Evolutionary conservation across 2,113 vertebrate species (phyloP).

Genomic region (Tragelaphus buxtoni): DNA sequence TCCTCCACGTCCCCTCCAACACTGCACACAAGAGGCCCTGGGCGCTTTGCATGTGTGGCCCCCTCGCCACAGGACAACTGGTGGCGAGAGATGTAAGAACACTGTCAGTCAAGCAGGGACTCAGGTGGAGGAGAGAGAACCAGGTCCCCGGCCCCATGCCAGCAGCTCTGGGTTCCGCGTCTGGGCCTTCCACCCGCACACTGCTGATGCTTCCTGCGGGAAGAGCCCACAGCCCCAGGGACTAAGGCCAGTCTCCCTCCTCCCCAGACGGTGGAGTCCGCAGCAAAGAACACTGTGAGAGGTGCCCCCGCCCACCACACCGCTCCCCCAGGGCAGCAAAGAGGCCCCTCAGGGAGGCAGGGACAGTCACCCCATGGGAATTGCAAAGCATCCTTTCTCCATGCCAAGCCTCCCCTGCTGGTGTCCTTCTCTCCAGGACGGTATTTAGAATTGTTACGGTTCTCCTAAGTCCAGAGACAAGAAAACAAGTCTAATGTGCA

Average conservation of each 20-base stretch:
- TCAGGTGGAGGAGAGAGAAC: not conserved
- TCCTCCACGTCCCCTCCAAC: not conserved
- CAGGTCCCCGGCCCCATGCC: rapidly evolving
- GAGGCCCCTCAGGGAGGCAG: not conserved
- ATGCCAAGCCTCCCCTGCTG: not conserved
- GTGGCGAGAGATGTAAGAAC: not conserved
- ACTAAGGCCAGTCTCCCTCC: not conserved
- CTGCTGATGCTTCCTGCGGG: not conserved
- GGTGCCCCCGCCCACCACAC: not conserved
- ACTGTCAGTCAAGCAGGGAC: not conserved
- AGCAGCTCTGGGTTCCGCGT: not conserved
- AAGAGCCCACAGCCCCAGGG: not conserved
- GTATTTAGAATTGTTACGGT: not conserved
- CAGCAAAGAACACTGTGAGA: rapidly evolving
- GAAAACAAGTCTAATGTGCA: not conserved
- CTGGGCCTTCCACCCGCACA: not conserved
- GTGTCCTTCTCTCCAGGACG: not conserved
- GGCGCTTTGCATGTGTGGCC: not conserved
- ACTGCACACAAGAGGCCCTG: not conserved
- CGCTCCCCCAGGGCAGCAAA: not conserved
- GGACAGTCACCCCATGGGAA: too few species aligned
- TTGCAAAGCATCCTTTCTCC: not conserved
- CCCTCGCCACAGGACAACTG: not conserved
- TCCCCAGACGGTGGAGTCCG: not conserved
- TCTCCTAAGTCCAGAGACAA: not conserved